phyloP scores from a whole-genome alignment of 2,888 invertebrate genomes.

The Mesochorus sp. region DNA sequence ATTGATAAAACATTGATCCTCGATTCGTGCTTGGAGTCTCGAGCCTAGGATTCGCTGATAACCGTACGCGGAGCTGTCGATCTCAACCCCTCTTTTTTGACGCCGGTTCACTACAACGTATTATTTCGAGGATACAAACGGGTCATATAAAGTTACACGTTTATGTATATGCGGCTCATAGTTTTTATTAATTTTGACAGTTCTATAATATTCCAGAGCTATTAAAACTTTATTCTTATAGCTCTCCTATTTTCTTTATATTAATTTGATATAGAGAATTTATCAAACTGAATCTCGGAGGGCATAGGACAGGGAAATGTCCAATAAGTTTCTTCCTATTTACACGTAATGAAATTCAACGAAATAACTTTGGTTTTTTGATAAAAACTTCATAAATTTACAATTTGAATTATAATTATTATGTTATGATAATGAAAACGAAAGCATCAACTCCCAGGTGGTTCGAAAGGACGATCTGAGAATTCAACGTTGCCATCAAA shows the following conservation, averaged over 20 bases:
- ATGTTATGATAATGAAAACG: constrained; percentile 57
- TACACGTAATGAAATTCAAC: neutral
- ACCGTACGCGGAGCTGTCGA: constrained; percentile 63
- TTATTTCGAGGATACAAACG: constrained; percentile 38
- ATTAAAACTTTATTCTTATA: no score
- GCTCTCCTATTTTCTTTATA: no score
- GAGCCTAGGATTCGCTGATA: constrained; percentile 74
- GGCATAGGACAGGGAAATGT: no score
- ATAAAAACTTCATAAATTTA: constrained; percentile 59
- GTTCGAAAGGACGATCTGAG: constrained; percentile 43
- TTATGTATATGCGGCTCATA: constrained; percentile 61
- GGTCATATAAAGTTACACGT: constrained; percentile 57
- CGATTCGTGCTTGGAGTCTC: constrained; percentile 74
- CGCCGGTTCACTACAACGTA: constrained; percentile 35
- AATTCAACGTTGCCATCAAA: constrained; percentile 69
- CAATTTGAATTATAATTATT: constrained; percentile 74
- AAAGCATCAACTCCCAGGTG: constrained; percentile 35
- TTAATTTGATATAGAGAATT: neutral
- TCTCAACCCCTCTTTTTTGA: constrained; percentile 47
- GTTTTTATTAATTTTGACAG: constrained; percentile 67
- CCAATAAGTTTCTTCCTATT: no score
- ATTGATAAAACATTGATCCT: constrained; percentile 79
- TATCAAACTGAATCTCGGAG: no score
- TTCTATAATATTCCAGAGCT: neutral
- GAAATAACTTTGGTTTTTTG: neutral